Percentiles rank a stretch among this genome's conserved stretches.
Evolutionary conservation across 1,140 invertebrate genomes (phyloP).

Genomic region (Trichomalopsis sarcophagae): DNA sequence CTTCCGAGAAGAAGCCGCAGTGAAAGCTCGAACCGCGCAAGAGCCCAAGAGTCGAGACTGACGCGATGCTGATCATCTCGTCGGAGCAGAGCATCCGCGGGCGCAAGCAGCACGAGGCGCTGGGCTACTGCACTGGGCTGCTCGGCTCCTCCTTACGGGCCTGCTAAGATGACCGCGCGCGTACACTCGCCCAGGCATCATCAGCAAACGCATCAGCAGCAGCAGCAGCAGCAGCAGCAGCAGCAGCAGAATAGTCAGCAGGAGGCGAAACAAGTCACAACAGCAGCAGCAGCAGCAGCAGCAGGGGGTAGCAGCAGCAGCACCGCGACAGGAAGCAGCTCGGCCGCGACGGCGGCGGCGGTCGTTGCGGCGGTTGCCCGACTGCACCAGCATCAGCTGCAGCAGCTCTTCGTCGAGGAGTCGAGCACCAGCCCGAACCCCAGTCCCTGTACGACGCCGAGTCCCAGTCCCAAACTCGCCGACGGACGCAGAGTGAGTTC

Average conservation of each 20-base stretch:
- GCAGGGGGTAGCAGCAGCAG: too few species aligned
- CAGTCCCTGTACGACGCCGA: slow-evolving; percentile 70
- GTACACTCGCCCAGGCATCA: slow-evolving; percentile 73
- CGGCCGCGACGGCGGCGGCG: slow-evolving; percentile 31
- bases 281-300: not conserved
- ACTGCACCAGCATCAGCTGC: slow-evolving; percentile 63
- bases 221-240: not conserved
- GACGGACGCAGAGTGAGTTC: slow-evolving; percentile 73
- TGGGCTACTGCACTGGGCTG: not conserved
- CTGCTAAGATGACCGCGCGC: slow-evolving; percentile 73
- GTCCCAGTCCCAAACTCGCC: slow-evolving; percentile 71
- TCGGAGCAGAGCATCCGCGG: slow-evolving; percentile 47
- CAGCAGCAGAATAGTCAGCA: not conserved
- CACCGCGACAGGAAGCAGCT: slow-evolving; percentile 16
- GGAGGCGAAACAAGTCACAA: not conserved
- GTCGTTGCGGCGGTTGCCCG: slow-evolving; percentile 46
- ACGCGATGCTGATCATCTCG: slow-evolving; percentile 66
- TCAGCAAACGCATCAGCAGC: slow-evolving; percentile 65
- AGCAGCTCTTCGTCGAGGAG: slow-evolving; percentile 63
- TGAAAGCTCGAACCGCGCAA: not conserved
- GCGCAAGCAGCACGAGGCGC: not conserved
- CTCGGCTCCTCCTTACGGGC: slow-evolving; percentile 63
- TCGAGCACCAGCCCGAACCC: slow-evolving; percentile 64
- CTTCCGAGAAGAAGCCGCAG: not conserved
- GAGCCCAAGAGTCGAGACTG: slow-evolving; percentile 52